Evolutionary conservation across 2,113 vertebrate species (phyloP).

Genomic region (Percopsis transmontana): DNA sequence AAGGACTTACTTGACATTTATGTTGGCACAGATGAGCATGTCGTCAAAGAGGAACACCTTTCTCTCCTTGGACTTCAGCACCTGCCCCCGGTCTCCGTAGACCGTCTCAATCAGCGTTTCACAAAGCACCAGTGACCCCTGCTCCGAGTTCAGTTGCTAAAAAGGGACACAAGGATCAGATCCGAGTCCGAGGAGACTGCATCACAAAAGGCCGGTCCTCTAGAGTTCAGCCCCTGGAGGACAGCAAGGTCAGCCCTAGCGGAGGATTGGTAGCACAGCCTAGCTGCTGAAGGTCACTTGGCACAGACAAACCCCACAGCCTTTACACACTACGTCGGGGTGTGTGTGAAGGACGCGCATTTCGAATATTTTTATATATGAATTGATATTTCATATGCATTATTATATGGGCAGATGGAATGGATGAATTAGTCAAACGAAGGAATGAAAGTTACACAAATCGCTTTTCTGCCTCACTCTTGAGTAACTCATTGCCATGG

Average conservation of each 20-base stretch:
- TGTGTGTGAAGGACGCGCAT: not conserved
- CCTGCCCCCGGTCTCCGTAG: conserved; percentile 89
- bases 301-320: not conserved
- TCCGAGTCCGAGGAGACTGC: conserved; percentile 47
- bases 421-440: too few relatives aligned
- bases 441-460: too few relatives aligned
- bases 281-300: conserved; percentile 48
- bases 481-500: too few relatives aligned
- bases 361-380: not conserved
- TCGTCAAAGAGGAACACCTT: conserved; percentile 93
- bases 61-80: conserved; percentile 94
- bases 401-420: too few relatives aligned
- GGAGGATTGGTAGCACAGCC: conserved; percentile 51
- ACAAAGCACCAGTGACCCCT: conserved; percentile 89
- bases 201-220: conserved; percentile 45
- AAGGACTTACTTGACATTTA: conserved; percentile 91
- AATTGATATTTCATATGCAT: too few relatives aligned
- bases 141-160: conserved; percentile 83
- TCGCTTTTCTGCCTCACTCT: too few relatives aligned
- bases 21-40: conserved; percentile 91
- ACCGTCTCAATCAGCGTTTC: conserved; percentile 94
- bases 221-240: conserved; percentile 47
- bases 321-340: too few relatives aligned
- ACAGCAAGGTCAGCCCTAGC: conserved; percentile 35
- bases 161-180: conserved; percentile 61